These are phyloP conservation scores for Pseudomyrmex dendroicus DNA, from an alignment of 1,140 invertebrate species.

Conservation along the genomic window DNA sequence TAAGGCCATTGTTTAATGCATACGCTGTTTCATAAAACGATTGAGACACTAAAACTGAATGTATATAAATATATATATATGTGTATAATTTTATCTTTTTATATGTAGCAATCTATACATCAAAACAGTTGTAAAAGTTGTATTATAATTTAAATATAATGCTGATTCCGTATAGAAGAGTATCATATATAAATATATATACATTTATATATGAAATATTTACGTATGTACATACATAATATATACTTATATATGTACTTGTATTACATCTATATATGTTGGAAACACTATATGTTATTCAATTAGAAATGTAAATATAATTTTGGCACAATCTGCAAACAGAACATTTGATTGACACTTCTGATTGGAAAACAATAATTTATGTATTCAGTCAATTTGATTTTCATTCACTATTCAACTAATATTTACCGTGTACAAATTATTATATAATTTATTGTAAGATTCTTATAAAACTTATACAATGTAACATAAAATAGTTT, in stretches of 20 bases:
- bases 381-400: constrained; percentile 47
- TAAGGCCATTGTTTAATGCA: too few species aligned
- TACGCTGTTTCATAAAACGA: too few species aligned
- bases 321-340: constrained; percentile 66
- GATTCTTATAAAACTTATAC: constrained; percentile 48
- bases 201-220: not conserved
- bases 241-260: not conserved
- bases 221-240: constrained; percentile 7
- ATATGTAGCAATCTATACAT: too few species aligned
- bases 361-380: constrained; percentile 9
- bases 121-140: too few species aligned
- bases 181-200: too few species aligned
- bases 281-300: not conserved
- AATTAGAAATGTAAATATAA: constrained; percentile 25
- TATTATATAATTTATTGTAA: constrained; percentile 44
- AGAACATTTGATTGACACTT: constrained; percentile 22
- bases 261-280: not conserved
- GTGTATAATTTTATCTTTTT: too few species aligned
- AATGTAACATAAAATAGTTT: constrained; percentile 43
- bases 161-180: too few species aligned
- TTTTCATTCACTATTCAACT: constrained; percentile 19
- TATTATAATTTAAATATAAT: too few species aligned
- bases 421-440: constrained; percentile 3
- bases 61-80: too few species aligned
- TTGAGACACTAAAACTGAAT: too few species aligned